These are phyloP conservation scores for Ophthalmotilapia sp. DNA, from an alignment of 2,113 vertebrate species.

Conservation along the genomic window DNA sequence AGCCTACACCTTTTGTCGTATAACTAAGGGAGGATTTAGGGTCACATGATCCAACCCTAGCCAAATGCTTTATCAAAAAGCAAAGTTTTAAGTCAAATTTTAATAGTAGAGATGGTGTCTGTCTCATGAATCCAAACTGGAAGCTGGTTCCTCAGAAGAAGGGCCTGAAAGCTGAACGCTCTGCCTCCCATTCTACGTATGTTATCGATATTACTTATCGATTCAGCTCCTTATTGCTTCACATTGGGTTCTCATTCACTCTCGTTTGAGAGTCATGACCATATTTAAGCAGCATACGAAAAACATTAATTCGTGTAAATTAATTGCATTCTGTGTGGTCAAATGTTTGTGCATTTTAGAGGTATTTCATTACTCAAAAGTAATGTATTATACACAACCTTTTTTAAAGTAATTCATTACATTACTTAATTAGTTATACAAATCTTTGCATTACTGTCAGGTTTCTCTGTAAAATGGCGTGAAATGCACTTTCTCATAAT, in stretches of 20 bases:
- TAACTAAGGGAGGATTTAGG: not conserved
- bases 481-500: not conserved
- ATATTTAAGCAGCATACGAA: not conserved
- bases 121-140: fast-evolving
- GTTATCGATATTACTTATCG: fast-evolving
- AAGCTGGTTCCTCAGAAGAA: not conserved
- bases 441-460: fast-evolving
- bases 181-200: not conserved
- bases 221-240: not conserved
- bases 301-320: not conserved
- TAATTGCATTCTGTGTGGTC: not conserved
- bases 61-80: not conserved
- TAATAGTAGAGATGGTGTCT: not conserved
- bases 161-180: not conserved
- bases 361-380: fast-evolving
- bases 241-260: not conserved
- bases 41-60: not conserved
- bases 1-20: not conserved
- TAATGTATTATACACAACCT: not conserved
- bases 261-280: not conserved
- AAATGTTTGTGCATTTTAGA: not conserved
- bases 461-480: fast-evolving
- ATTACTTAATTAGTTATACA: not conserved
- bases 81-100: not conserved
- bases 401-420: not conserved